These are phyloP conservation scores for Amblyjoppa fuscipennis DNA, from an alignment of 2,888 invertebrate species.

Conservation along the genomic window DNA sequence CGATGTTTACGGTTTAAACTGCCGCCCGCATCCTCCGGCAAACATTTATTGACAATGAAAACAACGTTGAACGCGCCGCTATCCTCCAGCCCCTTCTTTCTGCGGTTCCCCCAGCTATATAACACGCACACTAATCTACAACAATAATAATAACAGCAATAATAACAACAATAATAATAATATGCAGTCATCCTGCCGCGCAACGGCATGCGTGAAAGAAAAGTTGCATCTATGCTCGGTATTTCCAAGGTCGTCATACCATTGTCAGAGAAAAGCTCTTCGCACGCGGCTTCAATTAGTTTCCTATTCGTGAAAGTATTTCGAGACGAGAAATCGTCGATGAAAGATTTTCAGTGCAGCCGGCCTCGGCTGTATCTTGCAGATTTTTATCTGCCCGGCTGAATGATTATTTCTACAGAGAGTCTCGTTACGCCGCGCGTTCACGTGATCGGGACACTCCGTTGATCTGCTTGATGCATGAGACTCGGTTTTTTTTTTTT, in stretches of 20 bases:
- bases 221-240: neutral
- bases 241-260: neutral
- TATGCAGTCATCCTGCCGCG: neutral
- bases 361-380: neutral
- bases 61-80: neutral
- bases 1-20: slow-evolving; percentile 14
- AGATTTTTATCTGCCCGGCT: slow-evolving; percentile 4
- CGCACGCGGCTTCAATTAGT: neutral
- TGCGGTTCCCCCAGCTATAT: slow-evolving; percentile 10
- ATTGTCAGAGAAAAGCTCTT: neutral
- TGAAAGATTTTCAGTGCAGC: slow-evolving; percentile 11
- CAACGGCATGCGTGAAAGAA: neutral
- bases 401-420: neutral
- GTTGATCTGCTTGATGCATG: neutral
- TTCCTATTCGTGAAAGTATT: neutral
- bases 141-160: neutral
- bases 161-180: neutral
- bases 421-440: neutral
- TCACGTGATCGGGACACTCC: neutral
- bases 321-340: slow-evolving; percentile 11
- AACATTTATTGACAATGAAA: slow-evolving; percentile 48
- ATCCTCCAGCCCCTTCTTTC: slow-evolving; percentile 1
- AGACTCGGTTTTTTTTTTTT: neutral
- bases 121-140: neutral
- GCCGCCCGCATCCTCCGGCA: slow-evolving; percentile 1